phyloP scores from a whole-genome alignment of 1,140 invertebrate genomes.

The Telenomus remus region DNA sequence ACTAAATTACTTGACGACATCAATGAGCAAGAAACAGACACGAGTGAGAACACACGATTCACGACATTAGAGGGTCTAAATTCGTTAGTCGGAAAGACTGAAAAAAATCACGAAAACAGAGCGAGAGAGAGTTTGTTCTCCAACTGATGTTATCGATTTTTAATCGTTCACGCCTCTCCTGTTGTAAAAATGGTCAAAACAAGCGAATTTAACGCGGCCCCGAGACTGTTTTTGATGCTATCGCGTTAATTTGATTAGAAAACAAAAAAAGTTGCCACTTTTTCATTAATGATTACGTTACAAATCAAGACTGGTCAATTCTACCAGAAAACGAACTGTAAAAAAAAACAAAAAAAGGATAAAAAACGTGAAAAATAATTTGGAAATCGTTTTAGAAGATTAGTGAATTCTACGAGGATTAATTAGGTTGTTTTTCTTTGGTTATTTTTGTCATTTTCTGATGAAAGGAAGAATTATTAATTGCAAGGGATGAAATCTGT shows the following conservation, averaged over 20 bases:
- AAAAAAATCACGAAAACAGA: constrained; percentile 1
- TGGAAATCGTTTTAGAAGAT: no score
- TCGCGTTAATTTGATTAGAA: constrained; percentile 17
- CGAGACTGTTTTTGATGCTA: constrained; percentile 1
- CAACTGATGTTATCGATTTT: constrained; percentile 22
- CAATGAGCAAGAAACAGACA: not conserved
- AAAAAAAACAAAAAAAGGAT: no score
- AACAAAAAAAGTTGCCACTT: constrained; percentile 8
- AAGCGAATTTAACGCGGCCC: not conserved
- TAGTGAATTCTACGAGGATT: no score
- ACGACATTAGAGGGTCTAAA: constrained; percentile 1
- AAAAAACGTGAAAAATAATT: no score
- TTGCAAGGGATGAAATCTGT: no score
- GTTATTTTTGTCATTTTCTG: no score
- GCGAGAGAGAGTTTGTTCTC: no score
- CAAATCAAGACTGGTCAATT: no score
- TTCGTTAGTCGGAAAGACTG: not conserved
- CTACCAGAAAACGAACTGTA: no score
- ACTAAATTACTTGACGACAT: constrained; percentile 10
- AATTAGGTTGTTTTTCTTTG: no score
- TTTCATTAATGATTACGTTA: constrained; percentile 3
- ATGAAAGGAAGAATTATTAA: no score
- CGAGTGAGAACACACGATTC: not conserved
- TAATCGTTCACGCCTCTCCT: constrained; percentile 19
- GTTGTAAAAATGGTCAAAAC: constrained; percentile 18